Evolutionary conservation across 2,888 invertebrate species (phyloP).

Genomic region (Caenorhabditis sp.): DNA sequence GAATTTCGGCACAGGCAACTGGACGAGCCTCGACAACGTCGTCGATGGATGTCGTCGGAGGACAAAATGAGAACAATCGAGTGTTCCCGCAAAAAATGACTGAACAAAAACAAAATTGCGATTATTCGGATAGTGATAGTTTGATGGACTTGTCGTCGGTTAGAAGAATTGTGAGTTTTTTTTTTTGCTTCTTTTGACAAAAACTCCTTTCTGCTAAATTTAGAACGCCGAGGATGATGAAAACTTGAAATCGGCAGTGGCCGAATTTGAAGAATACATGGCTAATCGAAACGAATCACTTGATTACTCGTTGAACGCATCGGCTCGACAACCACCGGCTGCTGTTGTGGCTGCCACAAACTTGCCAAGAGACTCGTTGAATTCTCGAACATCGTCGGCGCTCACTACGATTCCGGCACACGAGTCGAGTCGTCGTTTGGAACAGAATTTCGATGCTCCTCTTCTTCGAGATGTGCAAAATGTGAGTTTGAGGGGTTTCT

Average conservation of each 20-base stretch:
- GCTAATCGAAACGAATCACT: constrained; percentile 7
- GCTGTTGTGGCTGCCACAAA: too few relatives aligned
- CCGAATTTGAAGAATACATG: constrained; percentile 5
- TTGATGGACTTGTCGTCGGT: constrained; percentile 23
- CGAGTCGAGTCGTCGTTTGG: not conserved
- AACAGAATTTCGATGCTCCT: not conserved
- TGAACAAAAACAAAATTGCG: not conserved
- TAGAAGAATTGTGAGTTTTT: constrained; percentile 5
- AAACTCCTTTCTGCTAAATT: too few relatives aligned
- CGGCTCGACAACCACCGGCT: not conserved
- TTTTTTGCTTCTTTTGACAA: not conserved
- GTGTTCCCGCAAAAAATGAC: not conserved
- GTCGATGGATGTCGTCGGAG: not conserved
- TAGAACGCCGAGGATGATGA: not conserved
- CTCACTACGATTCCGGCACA: constrained; percentile 6
- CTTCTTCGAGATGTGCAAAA: constrained; percentile 27
- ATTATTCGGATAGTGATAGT: constrained; percentile 9
- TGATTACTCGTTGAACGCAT: constrained; percentile 3
- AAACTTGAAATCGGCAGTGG: constrained; percentile 13
- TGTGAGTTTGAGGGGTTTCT: too few relatives aligned
- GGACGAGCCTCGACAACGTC: constrained; percentile 3
- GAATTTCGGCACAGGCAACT: constrained; percentile 12
- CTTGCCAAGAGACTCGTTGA: not conserved
- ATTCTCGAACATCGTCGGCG: constrained; percentile 6
- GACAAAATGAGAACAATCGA: constrained; percentile 12